Conservation (phyloP, 2,113 vertebrate species). For the Neoarius graeffei region DNA sequence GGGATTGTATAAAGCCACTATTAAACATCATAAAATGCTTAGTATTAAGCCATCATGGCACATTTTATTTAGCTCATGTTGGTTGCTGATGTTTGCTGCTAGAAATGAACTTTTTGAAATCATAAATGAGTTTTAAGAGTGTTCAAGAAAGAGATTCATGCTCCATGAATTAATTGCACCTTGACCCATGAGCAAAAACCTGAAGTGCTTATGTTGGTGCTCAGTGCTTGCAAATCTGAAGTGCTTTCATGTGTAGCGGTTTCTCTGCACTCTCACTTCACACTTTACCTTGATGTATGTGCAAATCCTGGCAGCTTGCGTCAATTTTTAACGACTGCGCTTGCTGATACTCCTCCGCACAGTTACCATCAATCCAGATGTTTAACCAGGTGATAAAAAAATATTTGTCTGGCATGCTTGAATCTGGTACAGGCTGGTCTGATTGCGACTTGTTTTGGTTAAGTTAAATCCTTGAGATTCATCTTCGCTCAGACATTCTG, state of each 20-base stretch:
- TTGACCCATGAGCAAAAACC: neutral
- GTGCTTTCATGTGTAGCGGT: neutral
- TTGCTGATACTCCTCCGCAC: too few relatives aligned
- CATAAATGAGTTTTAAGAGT: too few relatives aligned
- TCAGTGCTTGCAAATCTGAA: neutral
- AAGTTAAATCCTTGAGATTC: too few relatives aligned
- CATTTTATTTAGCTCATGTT: neutral
- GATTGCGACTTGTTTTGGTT: too few relatives aligned
- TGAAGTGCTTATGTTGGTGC: neutral
- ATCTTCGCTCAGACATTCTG: too few relatives aligned
- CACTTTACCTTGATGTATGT: neutral
- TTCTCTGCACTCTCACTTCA: neutral
- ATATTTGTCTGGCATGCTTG: too few relatives aligned
- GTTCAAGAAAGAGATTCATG: too few relatives aligned
- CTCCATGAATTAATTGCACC: neutral
- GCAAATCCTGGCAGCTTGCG: neutral
- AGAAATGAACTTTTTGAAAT: too few relatives aligned
- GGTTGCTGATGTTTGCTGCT: too few relatives aligned
- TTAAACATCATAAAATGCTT: neutral
- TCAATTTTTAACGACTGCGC: neutral
- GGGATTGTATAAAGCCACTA: too few relatives aligned
- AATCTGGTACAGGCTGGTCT: too few relatives aligned
- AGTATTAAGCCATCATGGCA: neutral
- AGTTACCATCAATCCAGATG: neutral
- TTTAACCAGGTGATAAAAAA: too few relatives aligned